Percentiles rank a stretch among this genome's conserved stretches.
phyloP scores from a whole-genome alignment of 2,113 vertebrate genomes.

The Solea solea region DNA sequence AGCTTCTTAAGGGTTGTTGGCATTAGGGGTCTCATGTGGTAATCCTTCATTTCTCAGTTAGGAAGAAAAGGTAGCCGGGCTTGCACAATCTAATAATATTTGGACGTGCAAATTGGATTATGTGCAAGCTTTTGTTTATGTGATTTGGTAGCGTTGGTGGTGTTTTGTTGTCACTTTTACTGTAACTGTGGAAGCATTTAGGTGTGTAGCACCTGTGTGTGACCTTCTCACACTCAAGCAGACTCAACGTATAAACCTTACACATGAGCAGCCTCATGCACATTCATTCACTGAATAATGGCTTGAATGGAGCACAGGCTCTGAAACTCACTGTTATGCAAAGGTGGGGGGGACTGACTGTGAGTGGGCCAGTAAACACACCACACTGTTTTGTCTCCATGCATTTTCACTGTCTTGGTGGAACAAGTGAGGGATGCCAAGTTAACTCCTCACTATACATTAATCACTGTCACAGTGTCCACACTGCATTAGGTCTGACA shows the following conservation, averaged over 20 bases:
- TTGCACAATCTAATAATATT: not conserved
- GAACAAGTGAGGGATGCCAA: constrained; percentile 49
- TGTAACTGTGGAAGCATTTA: too few relatives aligned
- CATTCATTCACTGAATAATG: constrained; percentile 53
- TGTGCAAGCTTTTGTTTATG: too few relatives aligned
- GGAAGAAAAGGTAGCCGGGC: constrained; percentile 16
- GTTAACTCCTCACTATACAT: constrained; percentile 58
- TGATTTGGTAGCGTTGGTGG: too few relatives aligned
- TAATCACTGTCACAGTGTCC: constrained; percentile 43
- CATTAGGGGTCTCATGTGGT: constrained; percentile 33
- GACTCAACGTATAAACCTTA: constrained; percentile 27
- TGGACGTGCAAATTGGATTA: too few relatives aligned
- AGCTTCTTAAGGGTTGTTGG: constrained; percentile 22
- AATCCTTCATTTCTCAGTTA: constrained; percentile 23
- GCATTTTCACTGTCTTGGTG: constrained; percentile 38
- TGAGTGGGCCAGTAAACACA: constrained; percentile 59
- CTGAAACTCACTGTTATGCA: constrained; percentile 57
- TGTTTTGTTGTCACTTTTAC: too few relatives aligned
- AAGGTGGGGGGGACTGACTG: constrained; percentile 30
- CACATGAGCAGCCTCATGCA: constrained; percentile 50
- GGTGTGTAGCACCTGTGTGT: too few relatives aligned
- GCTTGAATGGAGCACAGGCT: constrained; percentile 36
- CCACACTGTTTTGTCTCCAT: constrained; percentile 51
- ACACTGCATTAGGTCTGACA: constrained; percentile 29
- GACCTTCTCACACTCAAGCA: constrained; percentile 8